These are phyloP conservation scores for Parapsyche elsis DNA, from an alignment of 1,140 invertebrate species.

Conservation along the genomic window DNA sequence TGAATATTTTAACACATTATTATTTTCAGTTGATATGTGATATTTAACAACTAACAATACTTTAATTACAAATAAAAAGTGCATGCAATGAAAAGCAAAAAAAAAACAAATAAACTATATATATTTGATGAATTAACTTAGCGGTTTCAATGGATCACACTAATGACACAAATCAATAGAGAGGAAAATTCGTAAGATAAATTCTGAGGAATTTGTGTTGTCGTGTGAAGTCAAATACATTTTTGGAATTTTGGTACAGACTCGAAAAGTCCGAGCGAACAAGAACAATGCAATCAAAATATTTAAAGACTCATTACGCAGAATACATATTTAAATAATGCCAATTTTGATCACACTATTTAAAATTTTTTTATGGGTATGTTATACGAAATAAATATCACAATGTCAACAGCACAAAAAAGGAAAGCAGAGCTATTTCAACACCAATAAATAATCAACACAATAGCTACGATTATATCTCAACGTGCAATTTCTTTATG, in stretches of 20 bases:
- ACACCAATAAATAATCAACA: background rate
- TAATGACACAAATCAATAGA: too few species aligned
- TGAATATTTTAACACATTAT: background rate
- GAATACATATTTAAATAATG: background rate
- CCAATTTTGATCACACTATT: background rate
- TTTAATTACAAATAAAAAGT: background rate
- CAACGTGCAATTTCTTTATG: conserved; percentile 18
- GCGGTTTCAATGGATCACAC: too few species aligned
- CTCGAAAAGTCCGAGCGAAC: too few species aligned
- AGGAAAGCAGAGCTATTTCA: conserved; percentile 2
- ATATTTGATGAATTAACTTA: background rate
- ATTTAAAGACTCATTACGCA: background rate
- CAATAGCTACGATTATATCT: conserved; percentile 12
- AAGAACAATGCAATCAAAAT: background rate
- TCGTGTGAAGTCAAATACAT: too few species aligned
- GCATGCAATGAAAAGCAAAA: background rate
- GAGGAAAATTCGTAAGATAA: background rate
- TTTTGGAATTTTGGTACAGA: too few species aligned
- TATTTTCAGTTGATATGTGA: background rate
- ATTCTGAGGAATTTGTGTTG: conserved; percentile 2
- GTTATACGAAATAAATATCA: conserved; percentile 1
- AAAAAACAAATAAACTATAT: background rate
- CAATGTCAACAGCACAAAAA: conserved; percentile 4
- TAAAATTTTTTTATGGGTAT: background rate
- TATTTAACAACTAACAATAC: background rate